These are phyloP conservation scores for Bergia puertoricense DNA, from an alignment of 92 coral and sea anemone genomes.

Conservation along the genomic window DNA sequence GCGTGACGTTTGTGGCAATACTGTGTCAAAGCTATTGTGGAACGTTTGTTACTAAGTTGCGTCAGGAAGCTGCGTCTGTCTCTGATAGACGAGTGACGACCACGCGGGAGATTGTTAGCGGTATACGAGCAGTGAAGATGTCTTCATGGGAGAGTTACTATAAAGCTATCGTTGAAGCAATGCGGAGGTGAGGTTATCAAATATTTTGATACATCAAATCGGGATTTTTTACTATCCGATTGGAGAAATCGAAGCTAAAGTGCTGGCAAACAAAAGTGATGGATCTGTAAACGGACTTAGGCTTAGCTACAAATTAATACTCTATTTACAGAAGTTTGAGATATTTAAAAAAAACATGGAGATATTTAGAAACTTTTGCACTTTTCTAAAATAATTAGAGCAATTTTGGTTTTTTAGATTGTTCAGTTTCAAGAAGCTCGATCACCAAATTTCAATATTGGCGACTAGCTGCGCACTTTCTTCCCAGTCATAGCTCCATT, in stretches of 20 bases:
- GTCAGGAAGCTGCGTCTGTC: constrained; percentile 6
- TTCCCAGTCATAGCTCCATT: too few species aligned
- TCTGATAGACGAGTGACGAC: constrained; percentile 22
- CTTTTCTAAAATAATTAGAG: too few species aligned
- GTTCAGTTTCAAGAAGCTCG: too few species aligned
- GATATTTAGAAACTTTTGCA: too few species aligned
- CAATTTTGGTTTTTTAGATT: too few species aligned
- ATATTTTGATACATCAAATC: background rate
- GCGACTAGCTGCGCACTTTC: too few species aligned
- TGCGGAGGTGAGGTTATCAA: constrained; percentile 17
- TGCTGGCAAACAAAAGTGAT: too few species aligned
- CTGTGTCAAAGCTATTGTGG: constrained; percentile 4
- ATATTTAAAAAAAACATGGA: too few species aligned
- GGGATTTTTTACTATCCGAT: background rate
- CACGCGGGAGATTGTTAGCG: constrained; percentile 5
- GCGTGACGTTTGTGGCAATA: background rate
- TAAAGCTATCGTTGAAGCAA: background rate
- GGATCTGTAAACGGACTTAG: too few species aligned
- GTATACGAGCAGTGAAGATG: background rate
- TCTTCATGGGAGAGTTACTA: constrained; percentile 20
- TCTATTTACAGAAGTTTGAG: too few species aligned
- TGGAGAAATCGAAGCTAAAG: too few species aligned
- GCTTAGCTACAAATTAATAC: background rate
- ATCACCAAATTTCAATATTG: too few species aligned
- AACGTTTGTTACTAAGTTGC: background rate